These are phyloP conservation scores for Stomorhina lunata DNA, from an alignment of 2,888 invertebrate species.

Conservation along the genomic window DNA sequence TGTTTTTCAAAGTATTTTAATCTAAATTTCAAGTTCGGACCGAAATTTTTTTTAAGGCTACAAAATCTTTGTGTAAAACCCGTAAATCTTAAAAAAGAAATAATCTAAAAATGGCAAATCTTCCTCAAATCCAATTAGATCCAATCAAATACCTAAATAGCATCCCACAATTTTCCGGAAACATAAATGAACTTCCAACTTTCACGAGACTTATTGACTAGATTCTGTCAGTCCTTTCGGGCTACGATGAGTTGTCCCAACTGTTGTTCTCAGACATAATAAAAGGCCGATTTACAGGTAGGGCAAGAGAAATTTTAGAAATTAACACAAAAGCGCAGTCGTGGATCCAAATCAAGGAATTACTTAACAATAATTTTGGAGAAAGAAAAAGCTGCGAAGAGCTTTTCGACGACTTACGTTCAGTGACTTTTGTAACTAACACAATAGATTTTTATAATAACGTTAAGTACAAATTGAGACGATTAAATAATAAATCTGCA, in stretches of 20 bases:
- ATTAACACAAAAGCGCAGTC: slow-evolving; percentile 18
- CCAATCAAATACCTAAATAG: slow-evolving; percentile 2
- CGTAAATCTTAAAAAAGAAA: too few relatives aligned
- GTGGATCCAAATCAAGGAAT: background rate
- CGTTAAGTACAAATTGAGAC: background rate
- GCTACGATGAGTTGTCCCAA: background rate
- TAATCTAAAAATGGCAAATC: too few relatives aligned
- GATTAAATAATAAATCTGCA: background rate
- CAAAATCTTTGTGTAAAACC: too few relatives aligned
- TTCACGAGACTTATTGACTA: background rate
- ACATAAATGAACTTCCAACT: background rate
- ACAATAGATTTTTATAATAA: slow-evolving; percentile 11
- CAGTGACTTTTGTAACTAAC: background rate
- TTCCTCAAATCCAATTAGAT: background rate
- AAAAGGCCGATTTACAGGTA: background rate
- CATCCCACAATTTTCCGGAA: background rate
- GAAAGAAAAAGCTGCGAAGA: slow-evolving; percentile 21
- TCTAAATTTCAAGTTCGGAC: too few relatives aligned
- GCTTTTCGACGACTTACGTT: slow-evolving; percentile 8
- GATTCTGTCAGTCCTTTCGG: background rate
- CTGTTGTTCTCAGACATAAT: background rate
- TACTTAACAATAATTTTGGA: slow-evolving; percentile 12
- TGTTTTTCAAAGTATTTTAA: too few relatives aligned
- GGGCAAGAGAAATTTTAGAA: slow-evolving; percentile 10
- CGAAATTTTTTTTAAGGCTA: too few relatives aligned